A percentile compares a stretch with the other conserved stretches of the same genome.
phyloP scores from a whole-genome alignment of 2,113 vertebrate genomes.

The Elephas maximus region DNA sequence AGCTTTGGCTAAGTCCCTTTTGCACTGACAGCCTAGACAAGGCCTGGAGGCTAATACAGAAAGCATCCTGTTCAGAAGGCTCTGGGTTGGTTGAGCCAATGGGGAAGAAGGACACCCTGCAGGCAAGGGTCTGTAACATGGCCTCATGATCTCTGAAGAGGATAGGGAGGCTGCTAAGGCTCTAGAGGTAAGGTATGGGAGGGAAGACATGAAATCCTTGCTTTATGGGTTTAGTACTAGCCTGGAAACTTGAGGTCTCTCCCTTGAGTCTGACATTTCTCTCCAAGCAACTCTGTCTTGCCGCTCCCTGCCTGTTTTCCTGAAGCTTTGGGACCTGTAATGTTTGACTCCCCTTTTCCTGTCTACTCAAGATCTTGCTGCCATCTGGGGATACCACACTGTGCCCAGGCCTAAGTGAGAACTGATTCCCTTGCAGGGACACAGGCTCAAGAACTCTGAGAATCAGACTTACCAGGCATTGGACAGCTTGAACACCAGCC shows the following conservation, averaged over 20 bases:
- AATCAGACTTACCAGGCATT: constrained; percentile 98
- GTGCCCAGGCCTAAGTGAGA: constrained; percentile 9
- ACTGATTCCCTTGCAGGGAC: constrained; percentile 90
- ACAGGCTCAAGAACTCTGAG: constrained; percentile 98
- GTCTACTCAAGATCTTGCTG: not conserved
- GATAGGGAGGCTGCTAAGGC: not conserved
- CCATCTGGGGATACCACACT: not conserved
- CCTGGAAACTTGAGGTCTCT: not conserved
- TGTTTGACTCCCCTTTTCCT: constrained; percentile 32
- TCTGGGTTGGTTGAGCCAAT: not conserved
- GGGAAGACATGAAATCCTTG: constrained; percentile 10
- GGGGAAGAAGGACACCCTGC: not conserved
- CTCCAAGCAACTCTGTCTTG: not conserved
- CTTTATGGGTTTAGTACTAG: not conserved
- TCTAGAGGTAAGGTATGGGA: not conserved
- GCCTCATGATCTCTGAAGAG: not conserved
- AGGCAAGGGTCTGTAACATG: not conserved
- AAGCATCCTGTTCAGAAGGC: not conserved
- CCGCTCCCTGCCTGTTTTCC: not conserved
- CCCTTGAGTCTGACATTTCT: constrained; percentile 24
- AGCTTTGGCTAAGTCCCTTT: not conserved
- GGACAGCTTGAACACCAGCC: constrained; percentile 93
- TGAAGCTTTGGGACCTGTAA: not conserved
- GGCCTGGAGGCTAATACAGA: not conserved
- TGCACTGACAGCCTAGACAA: not conserved